Evolutionary conservation across 2,113 vertebrate species (phyloP).

Genomic region (Eurystomus gularis): DNA sequence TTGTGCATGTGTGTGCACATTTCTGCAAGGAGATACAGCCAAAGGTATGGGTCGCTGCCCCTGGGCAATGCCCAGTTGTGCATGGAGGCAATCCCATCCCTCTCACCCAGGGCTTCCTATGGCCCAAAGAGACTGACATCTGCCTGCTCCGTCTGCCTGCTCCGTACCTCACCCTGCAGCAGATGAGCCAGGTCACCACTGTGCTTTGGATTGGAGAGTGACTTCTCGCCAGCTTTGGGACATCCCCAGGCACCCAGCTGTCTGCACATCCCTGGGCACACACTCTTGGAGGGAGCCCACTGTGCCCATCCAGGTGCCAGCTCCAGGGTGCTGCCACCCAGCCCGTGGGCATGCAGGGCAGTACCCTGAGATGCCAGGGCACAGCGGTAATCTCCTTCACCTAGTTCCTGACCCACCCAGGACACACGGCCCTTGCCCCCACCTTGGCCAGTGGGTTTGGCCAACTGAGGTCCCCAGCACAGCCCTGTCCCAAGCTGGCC

Average conservation of each 20-base stretch:
- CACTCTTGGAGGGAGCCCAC: accelerated
- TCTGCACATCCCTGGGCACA: neutral
- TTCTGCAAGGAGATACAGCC: neutral
- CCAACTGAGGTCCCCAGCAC: accelerated
- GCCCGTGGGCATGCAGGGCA: neutral
- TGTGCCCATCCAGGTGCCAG: accelerated
- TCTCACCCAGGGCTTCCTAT: neutral
- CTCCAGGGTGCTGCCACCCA: neutral
- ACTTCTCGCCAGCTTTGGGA: neutral
- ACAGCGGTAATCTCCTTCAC: neutral
- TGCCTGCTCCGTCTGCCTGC: neutral
- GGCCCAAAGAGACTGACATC: neutral
- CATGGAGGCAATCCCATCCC: neutral
- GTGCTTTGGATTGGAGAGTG: neutral
- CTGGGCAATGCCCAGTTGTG: neutral
- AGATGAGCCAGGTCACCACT: neutral
- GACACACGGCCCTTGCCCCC: accelerated
- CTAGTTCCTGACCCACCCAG: neutral
- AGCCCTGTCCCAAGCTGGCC: too few relatives aligned
- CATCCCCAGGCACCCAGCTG: neutral
- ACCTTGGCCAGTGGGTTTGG: neutral
- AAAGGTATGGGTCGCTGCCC: too few relatives aligned
- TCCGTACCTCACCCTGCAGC: accelerated
- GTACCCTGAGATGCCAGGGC: neutral
- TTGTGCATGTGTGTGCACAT: too few relatives aligned